These are phyloP conservation scores for Drosophila buzzatii DNA, from an alignment of 2,888 invertebrate genomes.

Conservation along the genomic window DNA sequence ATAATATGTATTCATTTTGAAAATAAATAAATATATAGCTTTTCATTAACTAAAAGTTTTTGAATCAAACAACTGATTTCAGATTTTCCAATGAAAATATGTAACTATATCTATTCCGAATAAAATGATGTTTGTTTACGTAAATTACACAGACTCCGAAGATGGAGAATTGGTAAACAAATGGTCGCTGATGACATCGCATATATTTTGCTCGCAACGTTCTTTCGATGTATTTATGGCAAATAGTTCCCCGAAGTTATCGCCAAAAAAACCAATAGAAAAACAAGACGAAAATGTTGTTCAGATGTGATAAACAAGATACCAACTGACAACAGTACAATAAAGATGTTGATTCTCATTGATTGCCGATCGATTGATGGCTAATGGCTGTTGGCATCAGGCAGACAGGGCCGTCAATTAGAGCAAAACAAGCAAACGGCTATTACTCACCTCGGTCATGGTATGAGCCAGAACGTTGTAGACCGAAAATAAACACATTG, in stretches of 20 bases:
- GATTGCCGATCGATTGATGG: slow-evolving; percentile 41
- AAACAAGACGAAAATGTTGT: slow-evolving; percentile 26
- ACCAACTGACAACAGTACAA: slow-evolving; percentile 30
- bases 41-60: slow-evolving; percentile 36
- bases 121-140: slow-evolving; percentile 39
- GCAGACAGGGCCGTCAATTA: slow-evolving; percentile 34
- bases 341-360: slow-evolving; percentile 29
- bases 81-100: slow-evolving; percentile 25
- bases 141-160: slow-evolving; percentile 19
- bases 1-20: neutral
- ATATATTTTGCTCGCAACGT: slow-evolving; percentile 31
- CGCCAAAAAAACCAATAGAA: slow-evolving; percentile 3
- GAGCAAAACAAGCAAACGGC: slow-evolving; percentile 21
- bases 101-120: slow-evolving; percentile 24
- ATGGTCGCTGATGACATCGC: slow-evolving; percentile 31
- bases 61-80: slow-evolving; percentile 6
- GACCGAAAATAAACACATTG: slow-evolving; percentile 50
- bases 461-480: slow-evolving; percentile 46
- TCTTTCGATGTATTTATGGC: slow-evolving; percentile 28
- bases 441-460: slow-evolving; percentile 45
- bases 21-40: slow-evolving; percentile 4
- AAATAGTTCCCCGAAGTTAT: slow-evolving; percentile 55
- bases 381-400: slow-evolving; percentile 34
- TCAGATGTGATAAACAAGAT: slow-evolving; percentile 60
- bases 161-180: slow-evolving; percentile 35